Conservation (phyloP, 1,140 invertebrate genomes). For the Drosophila pandora region DNA sequence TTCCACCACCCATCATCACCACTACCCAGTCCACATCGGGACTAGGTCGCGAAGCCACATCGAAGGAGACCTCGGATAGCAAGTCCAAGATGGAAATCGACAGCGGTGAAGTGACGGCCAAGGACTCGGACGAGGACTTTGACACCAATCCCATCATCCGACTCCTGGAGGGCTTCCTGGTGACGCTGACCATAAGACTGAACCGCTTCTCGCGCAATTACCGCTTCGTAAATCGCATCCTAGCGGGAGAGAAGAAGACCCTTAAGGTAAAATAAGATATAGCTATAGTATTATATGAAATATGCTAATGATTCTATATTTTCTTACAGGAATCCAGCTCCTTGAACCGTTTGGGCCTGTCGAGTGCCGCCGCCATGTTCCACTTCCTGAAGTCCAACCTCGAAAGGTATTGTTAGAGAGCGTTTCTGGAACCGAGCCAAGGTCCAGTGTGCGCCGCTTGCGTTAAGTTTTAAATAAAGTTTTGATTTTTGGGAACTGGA, state of each 20-base stretch:
- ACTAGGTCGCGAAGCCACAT: constrained; percentile 43
- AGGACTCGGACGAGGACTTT: constrained; percentile 77
- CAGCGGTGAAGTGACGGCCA: constrained; percentile 71
- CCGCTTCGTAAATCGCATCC: constrained; percentile 93
- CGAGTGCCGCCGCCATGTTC: constrained; percentile 75
- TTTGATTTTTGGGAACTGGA: constrained; percentile 28
- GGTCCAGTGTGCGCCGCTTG: constrained; percentile 68
- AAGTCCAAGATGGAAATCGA: constrained; percentile 76
- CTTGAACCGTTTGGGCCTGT: constrained; percentile 65
- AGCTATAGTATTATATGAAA: neutral
- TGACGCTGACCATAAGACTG: constrained; percentile 93
- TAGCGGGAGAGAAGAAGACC: constrained; percentile 91
- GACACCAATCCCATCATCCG: constrained; percentile 79
- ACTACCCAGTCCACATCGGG: constrained; percentile 6
- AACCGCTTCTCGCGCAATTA: constrained; percentile 96
- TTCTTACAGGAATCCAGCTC: constrained; percentile 65
- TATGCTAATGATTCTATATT: neutral
- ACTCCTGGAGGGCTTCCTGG: constrained; percentile 88
- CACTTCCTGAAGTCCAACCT: constrained; percentile 76
- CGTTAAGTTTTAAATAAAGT: constrained; percentile 36
- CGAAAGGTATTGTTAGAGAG: constrained; percentile 76
- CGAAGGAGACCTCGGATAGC: constrained; percentile 71
- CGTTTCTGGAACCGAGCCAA: constrained; percentile 16
- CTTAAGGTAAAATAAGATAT: constrained; percentile 88
- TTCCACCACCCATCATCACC: constrained; percentile 24